Percentiles rank a stretch among this genome's conserved stretches.
These are phyloP conservation scores for Eulacestoma nigropectus DNA, from an alignment of 2,113 vertebrate species.

Conservation along the genomic window DNA sequence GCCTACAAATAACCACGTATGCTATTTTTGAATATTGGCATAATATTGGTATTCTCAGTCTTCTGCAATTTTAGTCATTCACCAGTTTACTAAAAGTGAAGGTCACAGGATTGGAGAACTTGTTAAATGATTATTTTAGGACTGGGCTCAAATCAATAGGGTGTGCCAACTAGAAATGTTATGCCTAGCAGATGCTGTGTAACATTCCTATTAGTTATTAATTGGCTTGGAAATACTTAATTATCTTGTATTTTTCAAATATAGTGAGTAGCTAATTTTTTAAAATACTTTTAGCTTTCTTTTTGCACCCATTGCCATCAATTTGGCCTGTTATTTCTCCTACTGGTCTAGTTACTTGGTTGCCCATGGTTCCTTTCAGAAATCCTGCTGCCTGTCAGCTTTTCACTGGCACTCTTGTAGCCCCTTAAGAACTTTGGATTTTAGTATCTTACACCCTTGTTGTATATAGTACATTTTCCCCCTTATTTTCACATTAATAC, in stretches of 20 bases:
- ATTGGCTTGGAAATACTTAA: background rate
- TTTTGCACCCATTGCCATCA: background rate
- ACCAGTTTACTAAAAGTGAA: background rate
- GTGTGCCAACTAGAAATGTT: background rate
- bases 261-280: background rate
- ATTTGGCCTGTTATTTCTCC: background rate
- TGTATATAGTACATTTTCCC: background rate
- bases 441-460: background rate
- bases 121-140: background rate
- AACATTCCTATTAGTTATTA: constrained; percentile 5
- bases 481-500: background rate
- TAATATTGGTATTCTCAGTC: background rate
- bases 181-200: background rate
- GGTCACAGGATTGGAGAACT: background rate
- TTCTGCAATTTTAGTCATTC: background rate
- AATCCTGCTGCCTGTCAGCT: background rate
- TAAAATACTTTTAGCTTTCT: background rate
- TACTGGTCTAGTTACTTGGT: background rate
- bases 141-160: background rate
- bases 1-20: background rate
- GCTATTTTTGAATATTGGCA: background rate
- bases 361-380: background rate
- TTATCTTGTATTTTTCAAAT: background rate
- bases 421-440: background rate
- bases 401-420: background rate